phyloP scores from a whole-genome alignment of 2,797 vertebrate species.

The Sebastes minor region DNA sequence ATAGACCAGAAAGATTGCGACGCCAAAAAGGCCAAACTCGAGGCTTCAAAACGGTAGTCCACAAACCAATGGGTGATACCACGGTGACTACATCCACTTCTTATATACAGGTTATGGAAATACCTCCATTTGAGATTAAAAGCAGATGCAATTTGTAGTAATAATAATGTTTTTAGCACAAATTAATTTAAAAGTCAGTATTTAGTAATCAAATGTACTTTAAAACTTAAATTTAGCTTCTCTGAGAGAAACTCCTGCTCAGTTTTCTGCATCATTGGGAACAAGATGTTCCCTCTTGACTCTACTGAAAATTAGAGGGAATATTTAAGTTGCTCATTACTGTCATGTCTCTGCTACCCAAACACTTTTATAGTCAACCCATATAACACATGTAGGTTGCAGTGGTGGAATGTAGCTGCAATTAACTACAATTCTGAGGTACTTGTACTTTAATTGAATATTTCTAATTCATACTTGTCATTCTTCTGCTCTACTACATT shows the following conservation, averaged over 20 bases:
- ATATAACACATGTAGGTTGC: neutral
- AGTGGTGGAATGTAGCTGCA: neutral
- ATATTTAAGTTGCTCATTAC: neutral
- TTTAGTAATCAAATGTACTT: neutral
- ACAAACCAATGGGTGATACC: no score
- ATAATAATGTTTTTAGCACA: neutral
- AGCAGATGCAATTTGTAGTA: neutral
- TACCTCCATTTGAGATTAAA: neutral
- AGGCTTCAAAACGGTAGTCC: no score
- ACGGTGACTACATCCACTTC: no score
- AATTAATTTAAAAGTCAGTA: neutral
- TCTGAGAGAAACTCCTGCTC: neutral
- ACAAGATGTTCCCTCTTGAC: slow-evolving; percentile 8
- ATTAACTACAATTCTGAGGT: neutral
- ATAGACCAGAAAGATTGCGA: rapidly evolving
- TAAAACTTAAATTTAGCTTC: neutral
- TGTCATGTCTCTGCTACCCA: neutral
- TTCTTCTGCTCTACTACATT: neutral
- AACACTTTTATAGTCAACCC: neutral
- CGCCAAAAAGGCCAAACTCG: rapidly evolving
- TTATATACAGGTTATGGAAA: neutral
- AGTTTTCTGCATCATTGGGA: neutral
- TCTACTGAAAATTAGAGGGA: neutral
- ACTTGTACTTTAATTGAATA: neutral
- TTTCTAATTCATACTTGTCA: rapidly evolving